Conservation (phyloP, 2,797 vertebrate genomes). For the Hozukius guyotensis region DNA sequence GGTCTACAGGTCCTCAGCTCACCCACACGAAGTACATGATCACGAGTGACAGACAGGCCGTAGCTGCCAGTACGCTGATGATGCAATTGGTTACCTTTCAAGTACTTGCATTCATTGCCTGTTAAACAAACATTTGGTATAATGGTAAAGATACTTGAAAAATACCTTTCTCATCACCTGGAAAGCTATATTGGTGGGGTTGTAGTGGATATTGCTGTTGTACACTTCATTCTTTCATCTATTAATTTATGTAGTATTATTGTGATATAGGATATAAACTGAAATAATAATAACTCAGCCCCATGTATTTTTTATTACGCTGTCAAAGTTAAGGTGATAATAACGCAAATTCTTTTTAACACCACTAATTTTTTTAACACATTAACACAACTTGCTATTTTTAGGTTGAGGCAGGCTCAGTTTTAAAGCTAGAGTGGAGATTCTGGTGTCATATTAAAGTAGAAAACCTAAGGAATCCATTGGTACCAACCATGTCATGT, state of each 20-base stretch:
- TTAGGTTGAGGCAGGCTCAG: too few relatives aligned
- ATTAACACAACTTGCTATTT: too few relatives aligned
- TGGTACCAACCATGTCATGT: too few relatives aligned
- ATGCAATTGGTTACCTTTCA: constrained; percentile 6
- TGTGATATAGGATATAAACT: not conserved
- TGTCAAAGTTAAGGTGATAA: too few relatives aligned
- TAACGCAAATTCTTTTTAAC: too few relatives aligned
- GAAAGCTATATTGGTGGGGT: not conserved
- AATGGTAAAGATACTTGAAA: not conserved
- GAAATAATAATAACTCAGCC: not conserved
- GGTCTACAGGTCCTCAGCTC: constrained; percentile 37
- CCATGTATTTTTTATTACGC: not conserved
- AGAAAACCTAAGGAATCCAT: too few relatives aligned
- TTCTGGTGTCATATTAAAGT: too few relatives aligned
- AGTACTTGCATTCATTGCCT: not conserved
- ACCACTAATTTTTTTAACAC: too few relatives aligned
- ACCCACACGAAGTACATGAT: constrained; percentile 4
- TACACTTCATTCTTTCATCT: not conserved
- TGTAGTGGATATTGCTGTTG: not conserved
- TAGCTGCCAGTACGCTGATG: not conserved
- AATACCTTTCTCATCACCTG: not conserved
- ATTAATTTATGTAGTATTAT: not conserved
- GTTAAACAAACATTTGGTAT: not conserved
- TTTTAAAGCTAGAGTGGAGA: too few relatives aligned
- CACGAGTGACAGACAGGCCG: constrained; percentile 19